Conservation (phyloP, 2,888 invertebrate species). For the Eupithecia abbreviata region DNA sequence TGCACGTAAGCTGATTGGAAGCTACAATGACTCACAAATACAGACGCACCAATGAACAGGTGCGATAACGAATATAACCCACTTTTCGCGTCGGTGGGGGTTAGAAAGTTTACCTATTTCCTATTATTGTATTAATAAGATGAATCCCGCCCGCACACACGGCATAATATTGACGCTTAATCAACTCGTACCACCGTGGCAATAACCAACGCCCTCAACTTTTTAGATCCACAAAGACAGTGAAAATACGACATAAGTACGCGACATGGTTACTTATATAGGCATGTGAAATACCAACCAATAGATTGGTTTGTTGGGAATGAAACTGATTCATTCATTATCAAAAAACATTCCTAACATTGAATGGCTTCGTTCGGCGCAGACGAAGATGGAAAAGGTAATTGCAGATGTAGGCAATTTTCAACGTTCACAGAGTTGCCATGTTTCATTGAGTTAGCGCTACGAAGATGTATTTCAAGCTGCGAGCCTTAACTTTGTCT, state of each 20-base stretch:
- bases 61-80: neutral
- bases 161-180: constrained; percentile 5
- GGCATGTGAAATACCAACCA: constrained; percentile 12
- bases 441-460: constrained; percentile 29
- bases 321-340: constrained; percentile 15
- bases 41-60: neutral
- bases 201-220: constrained; percentile 17
- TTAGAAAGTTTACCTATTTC: neutral
- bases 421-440: constrained; percentile 21
- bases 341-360: constrained; percentile 31
- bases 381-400: constrained; percentile 36
- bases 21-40: neutral
- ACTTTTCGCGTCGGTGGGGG: neutral
- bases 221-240: constrained; percentile 16
- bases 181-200: neutral
- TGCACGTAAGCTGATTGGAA: neutral
- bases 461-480: constrained; percentile 26
- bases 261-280: constrained; percentile 10
- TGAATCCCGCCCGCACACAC: neutral
- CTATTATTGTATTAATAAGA: neutral
- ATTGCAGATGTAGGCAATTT: constrained; percentile 37
- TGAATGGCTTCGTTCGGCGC: constrained; percentile 33
- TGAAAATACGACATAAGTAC: constrained; percentile 11
- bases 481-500: constrained; percentile 31
- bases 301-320: constrained; percentile 26